A percentile compares a stretch with the other conserved stretches of the same genome.
phyloP scores from a whole-genome alignment of 1,140 invertebrate genomes.

The Macrobrachium nipponense region DNA sequence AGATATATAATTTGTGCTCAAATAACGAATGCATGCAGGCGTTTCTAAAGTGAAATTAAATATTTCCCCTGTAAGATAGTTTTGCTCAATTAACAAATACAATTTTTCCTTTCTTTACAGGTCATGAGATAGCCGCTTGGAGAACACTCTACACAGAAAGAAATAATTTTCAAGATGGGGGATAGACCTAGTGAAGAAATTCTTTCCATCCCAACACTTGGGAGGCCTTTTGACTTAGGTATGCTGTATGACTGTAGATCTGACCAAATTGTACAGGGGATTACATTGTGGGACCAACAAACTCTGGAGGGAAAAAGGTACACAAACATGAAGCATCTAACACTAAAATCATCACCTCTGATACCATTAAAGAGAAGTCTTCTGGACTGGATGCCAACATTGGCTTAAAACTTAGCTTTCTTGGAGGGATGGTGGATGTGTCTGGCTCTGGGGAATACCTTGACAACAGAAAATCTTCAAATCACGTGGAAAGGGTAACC shows the following conservation, averaged over 20 bases:
- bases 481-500: neutral
- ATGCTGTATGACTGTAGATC: slow-evolving; percentile 23
- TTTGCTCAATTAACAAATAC: no score
- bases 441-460: slow-evolving; percentile 7
- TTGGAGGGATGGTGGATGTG: slow-evolving; percentile 2
- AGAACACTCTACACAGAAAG: no score
- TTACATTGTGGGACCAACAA: slow-evolving; percentile 19
- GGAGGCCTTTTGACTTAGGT: slow-evolving; percentile 27
- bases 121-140: no score
- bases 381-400: slow-evolving; percentile 1
- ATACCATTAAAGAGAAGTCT: slow-evolving; percentile 1
- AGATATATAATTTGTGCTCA: no score
- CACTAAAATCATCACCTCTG: neutral
- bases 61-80: no score
- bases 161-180: no score
- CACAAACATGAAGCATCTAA: slow-evolving; percentile 6
- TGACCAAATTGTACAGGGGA: slow-evolving; percentile 3
- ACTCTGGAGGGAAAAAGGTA: neutral
- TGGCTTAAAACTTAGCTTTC: slow-evolving; percentile 9
- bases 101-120: no score
- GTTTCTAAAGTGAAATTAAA: no score
- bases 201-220: slow-evolving; percentile 7
- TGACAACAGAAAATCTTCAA: slow-evolving; percentile 11
- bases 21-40: no score
- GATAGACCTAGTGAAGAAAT: neutral